Base-by-base conservation (phyloP, 1,140 invertebrate species). In the Trachymyrmex septentrionalis region DNA sequence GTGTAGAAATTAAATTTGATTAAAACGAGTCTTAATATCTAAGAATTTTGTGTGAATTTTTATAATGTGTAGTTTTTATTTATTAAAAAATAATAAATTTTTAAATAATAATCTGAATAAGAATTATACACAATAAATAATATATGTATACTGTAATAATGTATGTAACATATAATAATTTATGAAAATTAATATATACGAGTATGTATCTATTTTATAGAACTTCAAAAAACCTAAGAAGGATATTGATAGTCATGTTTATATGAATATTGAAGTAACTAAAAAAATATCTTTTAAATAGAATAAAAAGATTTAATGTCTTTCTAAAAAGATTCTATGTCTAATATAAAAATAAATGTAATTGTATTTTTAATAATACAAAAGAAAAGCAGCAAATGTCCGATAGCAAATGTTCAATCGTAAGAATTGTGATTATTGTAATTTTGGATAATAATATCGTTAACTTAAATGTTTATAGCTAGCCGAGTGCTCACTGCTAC, bases 371-470 rank as follows among this genome's bases (percentile, higher is more conserved):
- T 27, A 30, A 53, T 53, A 7, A 67, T 16, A 9, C 14, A 44
- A 0, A 44, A 0, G 1, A 66, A 34, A 34, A 19, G 1, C 5
- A 19, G 2, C 48, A n/a, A 12, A 71, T 27, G 38, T 24, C 24
- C 48, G 16, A 27, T 38, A 38, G 14, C 16, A n/a, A 55, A 19
- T 9, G 7, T 59, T 72, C 0, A 38, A 55, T 38, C 3, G 10
- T 7, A 44, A 24, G 14, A 44, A 57, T 21, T 14, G 6, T 14
- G 55, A 34, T 48, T 66, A 21, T 59, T 71, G 6, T 21, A n/a
- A 30, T 82, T 72, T 72, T 57, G 19, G 6, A 44, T 73, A 30
- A 82, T 24, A 61, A 16, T 50, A 38, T 73, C 24, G 24, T 82
- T 61, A 50, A 14, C 24, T 59, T 61, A 48, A 73, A 57, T 81